phyloP scores from a whole-genome alignment of 2,113 vertebrate genomes.

The Pholis gunnellus region DNA sequence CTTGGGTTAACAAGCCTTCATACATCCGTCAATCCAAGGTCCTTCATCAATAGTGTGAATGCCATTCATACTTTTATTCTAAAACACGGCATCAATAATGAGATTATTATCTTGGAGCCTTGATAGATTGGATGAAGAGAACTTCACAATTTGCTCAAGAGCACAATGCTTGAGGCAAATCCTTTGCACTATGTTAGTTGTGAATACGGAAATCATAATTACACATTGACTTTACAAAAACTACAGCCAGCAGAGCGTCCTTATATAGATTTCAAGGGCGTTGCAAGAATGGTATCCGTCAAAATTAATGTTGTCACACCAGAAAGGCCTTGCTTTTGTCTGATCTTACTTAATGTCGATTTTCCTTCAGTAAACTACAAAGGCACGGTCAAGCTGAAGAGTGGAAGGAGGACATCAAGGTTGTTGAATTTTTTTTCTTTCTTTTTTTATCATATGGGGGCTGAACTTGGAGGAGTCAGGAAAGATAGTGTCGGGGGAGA shows the following conservation, averaged over 20 bases:
- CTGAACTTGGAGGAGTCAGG: slow-evolving; percentile 53
- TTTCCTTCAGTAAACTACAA: slow-evolving; percentile 56
- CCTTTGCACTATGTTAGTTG: background rate
- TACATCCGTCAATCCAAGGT: background rate
- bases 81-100: background rate
- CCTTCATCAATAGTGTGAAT: background rate
- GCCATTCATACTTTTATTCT: background rate
- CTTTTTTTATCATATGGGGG: slow-evolving; percentile 37
- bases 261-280: background rate
- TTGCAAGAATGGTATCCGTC: background rate
- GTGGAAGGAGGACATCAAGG: slow-evolving; percentile 57
- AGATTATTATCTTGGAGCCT: background rate
- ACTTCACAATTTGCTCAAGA: background rate
- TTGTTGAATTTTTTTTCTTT: slow-evolving; percentile 25
- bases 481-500: slow-evolving; percentile 52
- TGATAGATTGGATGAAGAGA: background rate
- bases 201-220: background rate
- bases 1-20: background rate
- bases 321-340: slow-evolving; percentile 1
- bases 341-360: slow-evolving; percentile 42
- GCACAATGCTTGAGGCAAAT: background rate
- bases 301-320: slow-evolving; percentile 31
- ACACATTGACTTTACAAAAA: background rate
- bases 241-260: background rate
- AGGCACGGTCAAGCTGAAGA: slow-evolving; percentile 50